Evolutionary conservation across 2,113 vertebrate species (phyloP), one percentile per base, ranked within the genome.

Genomic region (Leucopternis melanops): DNA sequence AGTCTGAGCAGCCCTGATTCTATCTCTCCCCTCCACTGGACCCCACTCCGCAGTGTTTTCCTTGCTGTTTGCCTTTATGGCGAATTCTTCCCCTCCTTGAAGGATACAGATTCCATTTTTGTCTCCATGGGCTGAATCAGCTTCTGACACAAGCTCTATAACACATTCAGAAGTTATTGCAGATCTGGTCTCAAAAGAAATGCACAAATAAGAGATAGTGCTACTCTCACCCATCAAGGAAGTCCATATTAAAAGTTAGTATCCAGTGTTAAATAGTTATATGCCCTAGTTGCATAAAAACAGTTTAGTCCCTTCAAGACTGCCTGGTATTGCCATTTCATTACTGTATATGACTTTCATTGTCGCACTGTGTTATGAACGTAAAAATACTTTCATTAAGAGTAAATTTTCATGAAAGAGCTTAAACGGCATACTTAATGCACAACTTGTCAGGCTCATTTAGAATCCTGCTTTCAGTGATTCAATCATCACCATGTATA

Each of bases 341-440:
- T 77, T 93, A 52, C 47, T 44, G 18, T 62, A 31, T n/a, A 40
- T 21, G 52, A 63, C n/a, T 93, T 91, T 66, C 61, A 82, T 79
- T 86, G 44, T 72, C 3, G 2, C 71, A 90, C 18, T 67, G 65
- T 90, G 65, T 90, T 95, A 87, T 40, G 49, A 88, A 86, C 57
- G 83, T 75, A 82, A 92, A 93, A 96, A 80, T 69, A 72, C 29
- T 77, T 97, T 63, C 57, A 90, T 85, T 88, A 82, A 54, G n/a
- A 86, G 67, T 61, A 94, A 62, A 95, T 92, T 95, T 94, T 95
- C 61, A 73, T 83, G 49, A 71, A 94, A 92, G n/a, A 95, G 10
- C 26, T 91, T 92, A 91, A 95, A 86, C 40, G 42, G 54, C 36
- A n/a, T 66, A 81, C 77, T 96, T 97, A 92, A 88, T 71, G 83